A percentile compares a stretch with the other conserved stretches of the same genome.
phyloP scores from a whole-genome alignment of 2,888 invertebrate species.

The Synergus japonicus region DNA sequence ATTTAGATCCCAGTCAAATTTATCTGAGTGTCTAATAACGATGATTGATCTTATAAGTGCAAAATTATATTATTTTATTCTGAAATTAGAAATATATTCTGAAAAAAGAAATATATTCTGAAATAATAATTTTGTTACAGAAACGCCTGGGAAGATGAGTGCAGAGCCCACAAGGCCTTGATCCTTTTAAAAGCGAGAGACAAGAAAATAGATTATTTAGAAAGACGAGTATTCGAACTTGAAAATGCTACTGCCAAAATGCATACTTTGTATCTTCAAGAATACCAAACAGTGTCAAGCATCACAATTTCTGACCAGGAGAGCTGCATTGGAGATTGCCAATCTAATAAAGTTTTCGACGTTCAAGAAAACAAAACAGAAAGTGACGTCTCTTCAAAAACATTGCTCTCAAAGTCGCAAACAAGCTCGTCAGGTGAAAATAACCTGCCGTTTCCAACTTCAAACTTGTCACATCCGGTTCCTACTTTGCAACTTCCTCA shows the following conservation, averaged over 20 bases:
- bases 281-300: neutral
- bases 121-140: conserved; percentile 53
- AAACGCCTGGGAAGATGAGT: conserved; percentile 60
- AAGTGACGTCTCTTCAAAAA: neutral
- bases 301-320: conserved; percentile 22
- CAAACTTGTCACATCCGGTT: conserved; percentile 24
- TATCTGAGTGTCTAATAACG: neutral
- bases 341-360: conserved; percentile 3
- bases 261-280: conserved; percentile 46
- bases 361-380: neutral
- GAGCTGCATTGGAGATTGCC: neutral
- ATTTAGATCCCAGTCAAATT: conserved; percentile 7
- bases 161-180: conserved; percentile 59
- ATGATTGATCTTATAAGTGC: neutral
- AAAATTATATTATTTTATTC: neutral
- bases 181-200: conserved; percentile 58
- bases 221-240: conserved; percentile 56
- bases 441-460: neutral
- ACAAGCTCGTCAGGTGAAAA: neutral
- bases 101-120: neutral
- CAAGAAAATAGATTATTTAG: conserved; percentile 57
- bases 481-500: conserved; percentile 45
- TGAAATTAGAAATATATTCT: neutral
- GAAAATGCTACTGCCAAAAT: conserved; percentile 50
- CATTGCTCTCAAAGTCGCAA: neutral